Percentiles rank a stretch among this genome's conserved stretches.
Conservation (phyloP, 2,113 vertebrate species). For the Excalfactoria chinensis region DNA sequence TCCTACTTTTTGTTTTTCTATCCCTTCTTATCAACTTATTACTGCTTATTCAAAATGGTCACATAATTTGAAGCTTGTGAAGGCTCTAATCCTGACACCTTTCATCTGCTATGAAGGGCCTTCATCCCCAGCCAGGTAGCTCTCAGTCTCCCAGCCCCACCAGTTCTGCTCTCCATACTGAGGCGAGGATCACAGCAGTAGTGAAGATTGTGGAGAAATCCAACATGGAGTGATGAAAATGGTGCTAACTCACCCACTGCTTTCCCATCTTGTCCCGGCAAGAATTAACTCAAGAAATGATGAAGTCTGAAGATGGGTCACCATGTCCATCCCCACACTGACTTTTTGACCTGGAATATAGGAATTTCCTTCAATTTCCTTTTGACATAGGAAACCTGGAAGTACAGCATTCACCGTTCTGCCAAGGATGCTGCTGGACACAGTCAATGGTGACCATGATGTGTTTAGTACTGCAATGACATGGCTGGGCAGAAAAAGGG, state of each 20-base stretch:
- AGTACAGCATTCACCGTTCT: not conserved
- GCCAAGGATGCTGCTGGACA: not conserved
- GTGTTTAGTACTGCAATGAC: accelerated
- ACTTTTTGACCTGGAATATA: not conserved
- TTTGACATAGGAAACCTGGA: not conserved
- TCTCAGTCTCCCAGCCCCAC: not conserved
- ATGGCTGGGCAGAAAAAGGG: not conserved
- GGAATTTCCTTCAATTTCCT: too few relatives aligned
- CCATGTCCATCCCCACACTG: not conserved
- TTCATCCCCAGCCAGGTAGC: not conserved
- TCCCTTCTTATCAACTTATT: not conserved
- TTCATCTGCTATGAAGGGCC: not conserved
- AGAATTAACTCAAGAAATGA: not conserved
- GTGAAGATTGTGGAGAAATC: not conserved
- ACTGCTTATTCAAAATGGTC: not conserved
- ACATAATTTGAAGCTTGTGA: not conserved
- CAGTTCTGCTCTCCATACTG: not conserved
- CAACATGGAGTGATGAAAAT: not conserved
- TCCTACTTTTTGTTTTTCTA: not conserved
- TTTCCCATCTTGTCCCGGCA: not conserved
- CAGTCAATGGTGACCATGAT: not conserved
- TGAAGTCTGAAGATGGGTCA: not conserved
- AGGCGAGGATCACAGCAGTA: not conserved
- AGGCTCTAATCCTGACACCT: not conserved
- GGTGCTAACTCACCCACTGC: not conserved